Base-by-base conservation (phyloP, 2,888 invertebrate species). In the Laothoe populi region DNA sequence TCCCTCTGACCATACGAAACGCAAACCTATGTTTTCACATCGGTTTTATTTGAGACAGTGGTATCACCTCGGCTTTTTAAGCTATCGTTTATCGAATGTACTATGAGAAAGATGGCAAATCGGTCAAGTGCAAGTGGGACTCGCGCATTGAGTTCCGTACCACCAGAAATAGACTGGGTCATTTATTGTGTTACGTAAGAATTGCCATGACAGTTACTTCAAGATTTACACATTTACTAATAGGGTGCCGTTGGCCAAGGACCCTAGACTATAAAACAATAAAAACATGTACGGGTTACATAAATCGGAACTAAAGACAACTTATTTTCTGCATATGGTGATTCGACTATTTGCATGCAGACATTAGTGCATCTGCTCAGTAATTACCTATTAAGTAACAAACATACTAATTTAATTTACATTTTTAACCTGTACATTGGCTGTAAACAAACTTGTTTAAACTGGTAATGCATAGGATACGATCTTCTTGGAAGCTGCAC, bases 401-500 rank as follows among this genome's bases (percentile, higher is more conserved):
- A 16, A 19, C 31, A 35, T 31, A 53, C 31, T 53, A 31, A 53
- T 49, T 49, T 26, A 31, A 31, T 53, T 53, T 31, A 7, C 16
- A 53, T 16, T 48, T 11, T 31, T 16, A 19, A 53, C n/a, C n/a
- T n/a, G n/a, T n/a, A n/a, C n/a, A 31, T 10, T 8, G 31, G 26
- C 23, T 23, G 23, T 26, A 31, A n/a, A 31, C 16, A 53, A 16
- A n/a, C 11, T 16, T 31, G 5, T 23, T 35, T 16, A 35, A 35
- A 35, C 53, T 19, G 31, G 53, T 53, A 35, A 31, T 35, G 5
- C 8, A 10, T 53, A 44, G 19, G 7, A 19, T 44, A 44, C 35
- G 10, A 16, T 8, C 7, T 49, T 49, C 53, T 19, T 53, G 19
- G 31, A 35, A 53, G 2, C 19, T 7, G 19, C 19, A 19, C 7